Base-by-base conservation (phyloP, 2,113 vertebrate species). In the Erythrocercus mccallii region DNA sequence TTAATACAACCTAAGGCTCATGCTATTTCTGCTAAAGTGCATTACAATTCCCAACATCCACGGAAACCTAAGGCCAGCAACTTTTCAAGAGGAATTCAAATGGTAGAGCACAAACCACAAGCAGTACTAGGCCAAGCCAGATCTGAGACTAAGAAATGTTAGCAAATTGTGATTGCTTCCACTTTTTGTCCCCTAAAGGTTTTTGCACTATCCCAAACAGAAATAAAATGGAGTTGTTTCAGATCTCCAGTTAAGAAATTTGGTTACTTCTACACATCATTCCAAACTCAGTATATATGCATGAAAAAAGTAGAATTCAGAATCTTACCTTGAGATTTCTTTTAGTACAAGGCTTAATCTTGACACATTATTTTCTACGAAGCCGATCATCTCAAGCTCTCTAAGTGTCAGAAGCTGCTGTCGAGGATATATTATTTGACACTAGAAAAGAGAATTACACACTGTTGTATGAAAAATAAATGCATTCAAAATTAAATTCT, bases 341-440 rank as follows among this genome's bases (percentile, higher is more conserved):
- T 98, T 98, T 54, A 99, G 95, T 3, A 96, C 92, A 44, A 99
- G 98, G 78, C 99, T 99, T 95, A 99, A 94, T 80, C 98, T 97
- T 1, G 99, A 99, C 79, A 99, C 98, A 17, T 99, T 98, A 35
- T 98, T 99, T 96, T 98, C 98, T 22, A 98, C 86, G 24, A 99
- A 99, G 94, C 98, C 98, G 50, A 99, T 99, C 84, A 99, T 99
- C 96, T 99, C 98, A 6, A 99, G 98, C 85, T 99, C 99, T 58
- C 98, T 98, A 53, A 99, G 98, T 33, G 98, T 99, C 64, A 99
- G 97, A 54, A 99, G 98, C 95, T 99, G 99, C 95, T 99, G 99
- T 72, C 98, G 98, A 35, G 99, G 99, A 96, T 98, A 99, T 92
- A 99, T 98, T 95, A 99, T 99, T 96, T 99, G 99, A 88, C 99